Base-by-base conservation (phyloP, 2,113 vertebrate species). In the Brachyhypopomus occidentalis region DNA sequence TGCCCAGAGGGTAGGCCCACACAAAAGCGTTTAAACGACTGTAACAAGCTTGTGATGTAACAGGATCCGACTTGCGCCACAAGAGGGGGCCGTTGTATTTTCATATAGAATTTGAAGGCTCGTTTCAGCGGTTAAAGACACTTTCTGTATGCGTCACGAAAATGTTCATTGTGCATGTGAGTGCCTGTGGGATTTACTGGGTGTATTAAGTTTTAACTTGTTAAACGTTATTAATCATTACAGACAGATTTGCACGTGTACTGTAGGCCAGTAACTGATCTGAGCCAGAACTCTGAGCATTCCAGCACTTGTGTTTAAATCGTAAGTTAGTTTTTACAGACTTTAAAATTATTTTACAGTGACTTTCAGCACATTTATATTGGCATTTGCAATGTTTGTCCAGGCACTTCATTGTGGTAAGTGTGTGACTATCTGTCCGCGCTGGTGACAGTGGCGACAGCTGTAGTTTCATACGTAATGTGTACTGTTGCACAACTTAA, bases 61-160 rank as follows among this genome's bases (percentile, higher is more conserved):
- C 63, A 66, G 63, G 25, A 66, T 3, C 63, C 12, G 45, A 52
- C 45, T 9, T 52, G 45, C 45, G 12, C 45, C 27, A 30, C 25
- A 34, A 66, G 63, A 66, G 27, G 63, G 63, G 12, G 27, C 63
- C 25, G 63, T 16, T 66, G 63, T 66, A 66, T 12, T 66, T 66
- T 17, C 27, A 27, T 4, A 8, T 14, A 1, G 58, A 60, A 9
- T 22, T 22, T 60, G 58, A 60, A 14, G 23, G 22, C 4, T 22
- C 2, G 2, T 27, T 27, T 12, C n/a, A 27, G 20, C 14, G 25
- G 62, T 64, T 9, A 23, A 19, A 25, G 23, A 19, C 6, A 27
- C 27, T 1, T 25, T 8, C 62, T 22, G 7, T 59, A 19, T 48
- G 45, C 2, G 12, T 52, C 45, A 52, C 45, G 12, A 52, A 52